A percentile compares a stretch with the other conserved stretches of the same genome.
Conservation (phyloP, 1,140 invertebrate species). For the Lepidotrigona ventralis region DNA sequence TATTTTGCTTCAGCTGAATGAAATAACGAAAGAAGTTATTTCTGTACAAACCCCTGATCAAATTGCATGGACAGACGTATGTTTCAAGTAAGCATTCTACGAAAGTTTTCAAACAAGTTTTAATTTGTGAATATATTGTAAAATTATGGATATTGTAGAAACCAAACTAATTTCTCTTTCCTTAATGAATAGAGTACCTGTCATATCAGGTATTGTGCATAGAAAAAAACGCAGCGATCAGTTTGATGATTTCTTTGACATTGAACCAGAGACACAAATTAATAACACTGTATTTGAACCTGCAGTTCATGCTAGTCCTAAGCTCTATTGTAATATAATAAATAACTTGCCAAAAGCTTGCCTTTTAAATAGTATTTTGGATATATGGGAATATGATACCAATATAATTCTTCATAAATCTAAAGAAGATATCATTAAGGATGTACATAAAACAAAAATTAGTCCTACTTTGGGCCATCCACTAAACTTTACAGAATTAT, state of each 20-base stretch:
- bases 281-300: constrained; percentile 78
- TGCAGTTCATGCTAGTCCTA: constrained; percentile 78
- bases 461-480: constrained; percentile 85
- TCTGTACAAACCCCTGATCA: constrained; percentile 57
- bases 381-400: constrained; percentile 85
- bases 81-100: constrained; percentile 82
- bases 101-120: background rate
- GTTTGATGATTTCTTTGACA: constrained; percentile 69
- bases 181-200: constrained; percentile 69
- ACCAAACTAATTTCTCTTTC: constrained; percentile 16
- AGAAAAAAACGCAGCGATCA: constrained; percentile 62
- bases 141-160: background rate
- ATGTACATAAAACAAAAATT: constrained; percentile 82
- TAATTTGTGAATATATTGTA: constrained; percentile 25
- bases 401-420: constrained; percentile 81
- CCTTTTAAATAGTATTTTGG: constrained; percentile 84
- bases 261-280: constrained; percentile 59
- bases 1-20: constrained; percentile 69
- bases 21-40: constrained; percentile 73
- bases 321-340: constrained; percentile 82
- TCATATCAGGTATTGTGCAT: constrained; percentile 61
- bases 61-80: constrained; percentile 83
- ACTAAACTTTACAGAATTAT: constrained; percentile 83
- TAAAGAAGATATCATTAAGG: constrained; percentile 83
- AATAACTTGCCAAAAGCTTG: constrained; percentile 82